phyloP scores from a whole-genome alignment of 2,113 vertebrate species.

The Eclectus roratus region DNA sequence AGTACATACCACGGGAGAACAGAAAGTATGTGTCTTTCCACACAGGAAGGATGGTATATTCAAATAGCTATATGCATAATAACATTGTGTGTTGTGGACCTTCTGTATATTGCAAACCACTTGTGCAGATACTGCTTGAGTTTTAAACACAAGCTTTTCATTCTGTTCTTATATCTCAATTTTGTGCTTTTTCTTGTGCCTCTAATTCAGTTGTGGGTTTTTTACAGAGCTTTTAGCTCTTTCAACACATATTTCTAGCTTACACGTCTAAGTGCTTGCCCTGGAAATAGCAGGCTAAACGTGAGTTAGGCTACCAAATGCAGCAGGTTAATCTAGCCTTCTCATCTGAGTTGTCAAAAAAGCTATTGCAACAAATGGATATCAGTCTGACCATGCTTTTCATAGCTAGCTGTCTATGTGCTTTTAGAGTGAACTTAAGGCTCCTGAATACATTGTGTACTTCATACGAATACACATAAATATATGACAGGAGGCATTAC shows the following conservation, averaged over 20 bases:
- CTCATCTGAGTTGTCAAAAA: neutral
- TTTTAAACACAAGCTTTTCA: neutral
- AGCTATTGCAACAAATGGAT: neutral
- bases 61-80: neutral
- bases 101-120: neutral
- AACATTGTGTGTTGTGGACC: neutral
- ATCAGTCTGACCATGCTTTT: neutral
- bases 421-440: neutral
- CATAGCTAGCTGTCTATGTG: neutral
- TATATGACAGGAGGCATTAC: neutral
- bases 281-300: neutral
- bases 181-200: neutral
- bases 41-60: neutral
- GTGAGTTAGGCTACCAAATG: neutral
- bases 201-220: neutral
- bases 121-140: neutral
- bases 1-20: accelerated
- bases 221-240: neutral
- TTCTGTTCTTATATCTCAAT: neutral
- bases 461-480: accelerated
- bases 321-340: neutral
- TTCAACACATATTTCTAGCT: neutral
- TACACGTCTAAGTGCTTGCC: neutral
- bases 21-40: neutral
- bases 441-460: neutral